These are phyloP conservation scores for Epinephelus moara DNA, from an alignment of 2,113 vertebrate genomes.

Conservation along the genomic window DNA sequence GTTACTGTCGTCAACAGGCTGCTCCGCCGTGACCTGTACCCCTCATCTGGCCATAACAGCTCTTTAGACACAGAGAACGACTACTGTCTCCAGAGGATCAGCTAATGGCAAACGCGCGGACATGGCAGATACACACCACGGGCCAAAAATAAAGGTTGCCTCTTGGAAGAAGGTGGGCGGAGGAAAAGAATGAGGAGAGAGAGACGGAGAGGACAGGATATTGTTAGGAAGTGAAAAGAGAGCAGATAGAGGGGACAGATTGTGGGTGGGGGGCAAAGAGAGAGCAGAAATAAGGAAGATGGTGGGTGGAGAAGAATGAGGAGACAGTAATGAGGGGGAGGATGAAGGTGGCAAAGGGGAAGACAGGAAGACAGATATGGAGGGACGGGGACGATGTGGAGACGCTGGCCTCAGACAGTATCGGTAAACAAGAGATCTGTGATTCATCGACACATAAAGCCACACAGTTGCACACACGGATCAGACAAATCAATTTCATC, in stretches of 20 bases:
- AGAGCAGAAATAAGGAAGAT: slow-evolving; percentile 33
- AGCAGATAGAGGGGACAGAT: slow-evolving; percentile 48
- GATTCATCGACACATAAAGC: slow-evolving; percentile 60
- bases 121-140: slow-evolving; percentile 42
- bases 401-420: slow-evolving; percentile 26
- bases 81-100: slow-evolving; percentile 89
- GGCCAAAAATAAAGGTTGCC: slow-evolving; percentile 62
- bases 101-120: slow-evolving; percentile 70
- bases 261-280: slow-evolving; percentile 58
- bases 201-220: slow-evolving; percentile 49
- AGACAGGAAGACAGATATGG: slow-evolving; percentile 14
- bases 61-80: slow-evolving; percentile 89
- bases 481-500: slow-evolving; percentile 51
- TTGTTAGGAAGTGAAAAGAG: slow-evolving; percentile 52
- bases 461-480: slow-evolving; percentile 25
- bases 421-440: slow-evolving; percentile 59
- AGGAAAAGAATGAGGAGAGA: slow-evolving; percentile 29
- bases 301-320: slow-evolving; percentile 64
- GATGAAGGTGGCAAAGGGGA: slow-evolving; percentile 26
- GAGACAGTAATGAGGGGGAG: slow-evolving; percentile 59
- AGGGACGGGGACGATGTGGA: slow-evolving; percentile 23
- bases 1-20: slow-evolving; percentile 85
- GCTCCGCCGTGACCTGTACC: slow-evolving; percentile 88
- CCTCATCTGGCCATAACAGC: slow-evolving; percentile 88
- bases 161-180: slow-evolving; percentile 48